These are phyloP conservation scores for Pygathrix nemaeus DNA, from an alignment of 2,113 vertebrate species.

Conservation along the genomic window DNA sequence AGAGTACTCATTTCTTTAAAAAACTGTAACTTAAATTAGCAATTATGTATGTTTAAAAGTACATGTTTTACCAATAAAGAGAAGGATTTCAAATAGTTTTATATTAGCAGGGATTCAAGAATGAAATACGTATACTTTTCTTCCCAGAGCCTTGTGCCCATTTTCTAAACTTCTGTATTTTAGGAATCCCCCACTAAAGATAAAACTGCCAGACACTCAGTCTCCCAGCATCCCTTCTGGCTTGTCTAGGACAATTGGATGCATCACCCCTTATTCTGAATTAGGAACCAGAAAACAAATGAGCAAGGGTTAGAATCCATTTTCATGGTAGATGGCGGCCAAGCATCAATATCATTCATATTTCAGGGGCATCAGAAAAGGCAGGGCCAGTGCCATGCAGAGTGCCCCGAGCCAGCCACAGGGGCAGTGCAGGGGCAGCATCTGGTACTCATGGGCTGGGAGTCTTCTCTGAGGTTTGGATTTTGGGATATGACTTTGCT, in stretches of 20 bases:
- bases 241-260: neutral
- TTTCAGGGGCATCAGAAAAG: neutral
- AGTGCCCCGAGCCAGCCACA: rapidly evolving
- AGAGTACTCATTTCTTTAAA: neutral
- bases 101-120: neutral
- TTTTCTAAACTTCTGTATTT: neutral
- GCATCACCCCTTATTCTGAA: neutral
- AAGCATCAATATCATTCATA: neutral
- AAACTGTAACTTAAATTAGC: neutral
- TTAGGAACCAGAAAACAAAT: neutral
- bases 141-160: neutral
- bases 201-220: neutral
- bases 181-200: neutral
- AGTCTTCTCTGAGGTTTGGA: neutral
- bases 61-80: neutral
- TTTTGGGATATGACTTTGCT: neutral
- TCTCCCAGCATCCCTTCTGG: neutral
- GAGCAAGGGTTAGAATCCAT: neutral
- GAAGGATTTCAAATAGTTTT: neutral
- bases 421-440: neutral
- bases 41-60: neutral
- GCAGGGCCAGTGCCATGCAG: rapidly evolving
- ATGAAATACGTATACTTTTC: neutral
- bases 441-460: neutral
- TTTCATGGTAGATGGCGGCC: neutral